A percentile compares a stretch with the other conserved stretches of the same genome.
These are phyloP conservation scores for Cantharis rustica DNA, from an alignment of 2,888 invertebrate species.

Conservation along the genomic window DNA sequence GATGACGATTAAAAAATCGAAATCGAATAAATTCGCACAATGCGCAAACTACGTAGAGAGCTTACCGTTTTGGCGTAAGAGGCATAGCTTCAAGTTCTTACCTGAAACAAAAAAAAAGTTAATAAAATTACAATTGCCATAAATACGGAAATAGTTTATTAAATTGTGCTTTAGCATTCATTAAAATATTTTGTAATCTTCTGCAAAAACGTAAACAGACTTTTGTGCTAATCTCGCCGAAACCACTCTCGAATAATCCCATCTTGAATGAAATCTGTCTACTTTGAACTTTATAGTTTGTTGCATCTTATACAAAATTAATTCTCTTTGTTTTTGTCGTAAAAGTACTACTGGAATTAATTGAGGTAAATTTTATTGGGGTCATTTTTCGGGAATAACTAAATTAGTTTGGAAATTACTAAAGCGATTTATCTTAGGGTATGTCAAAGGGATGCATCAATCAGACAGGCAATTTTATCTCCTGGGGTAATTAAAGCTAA, in stretches of 20 bases:
- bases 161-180: not conserved
- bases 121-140: not conserved
- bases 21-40: not conserved
- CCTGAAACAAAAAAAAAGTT: not conserved
- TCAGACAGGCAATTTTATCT: not conserved
- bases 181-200: not conserved
- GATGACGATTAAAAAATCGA: not conserved
- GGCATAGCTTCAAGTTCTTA: not conserved
- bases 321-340: not conserved
- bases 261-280: not conserved
- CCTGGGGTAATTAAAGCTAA: not conserved
- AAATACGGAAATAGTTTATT: not conserved
- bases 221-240: conserved; percentile 3
- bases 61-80: not conserved
- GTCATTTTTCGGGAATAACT: not conserved
- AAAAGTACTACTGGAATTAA: not conserved
- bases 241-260: not conserved
- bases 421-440: not conserved
- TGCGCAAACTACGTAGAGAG: not conserved
- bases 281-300: not conserved
- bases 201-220: not conserved
- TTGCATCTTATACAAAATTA: not conserved
- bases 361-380: not conserved
- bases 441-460: not conserved
- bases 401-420: not conserved